phyloP scores from a whole-genome alignment of 2,888 invertebrate species.

The Odontothrips loti region DNA sequence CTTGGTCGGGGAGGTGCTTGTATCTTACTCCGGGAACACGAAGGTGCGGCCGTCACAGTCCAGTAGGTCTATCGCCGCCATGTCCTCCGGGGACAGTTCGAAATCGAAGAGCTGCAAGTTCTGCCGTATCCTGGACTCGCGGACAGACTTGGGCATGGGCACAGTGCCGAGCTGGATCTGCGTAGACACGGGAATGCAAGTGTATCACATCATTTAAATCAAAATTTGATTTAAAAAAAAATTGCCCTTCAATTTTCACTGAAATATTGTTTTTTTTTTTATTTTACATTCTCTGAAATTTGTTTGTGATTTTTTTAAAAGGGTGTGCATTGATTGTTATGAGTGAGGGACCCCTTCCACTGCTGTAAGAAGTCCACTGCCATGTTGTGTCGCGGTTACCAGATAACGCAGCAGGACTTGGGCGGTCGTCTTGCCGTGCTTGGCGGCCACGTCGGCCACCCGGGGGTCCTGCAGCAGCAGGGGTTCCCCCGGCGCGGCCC shows the following conservation, averaged over 20 bases:
- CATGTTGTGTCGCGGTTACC: too few relatives aligned
- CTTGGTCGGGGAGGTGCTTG: too few relatives aligned
- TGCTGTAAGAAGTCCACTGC: too few relatives aligned
- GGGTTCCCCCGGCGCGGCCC: constrained; percentile 69
- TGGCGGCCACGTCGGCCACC: constrained; percentile 57
- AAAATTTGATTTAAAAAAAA: not conserved
- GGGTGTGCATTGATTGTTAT: too few relatives aligned
- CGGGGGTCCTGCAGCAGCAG: constrained; percentile 68
- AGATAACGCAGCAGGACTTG: constrained; percentile 67
- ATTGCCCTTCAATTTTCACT: too few relatives aligned
- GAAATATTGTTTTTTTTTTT: too few relatives aligned
- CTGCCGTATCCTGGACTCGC: constrained; percentile 61
- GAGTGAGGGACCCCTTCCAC: too few relatives aligned
- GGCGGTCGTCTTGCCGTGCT: constrained; percentile 63
- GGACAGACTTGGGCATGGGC: constrained; percentile 81
- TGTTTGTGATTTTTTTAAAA: too few relatives aligned
- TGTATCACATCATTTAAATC: too few relatives aligned
- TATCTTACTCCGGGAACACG: constrained; percentile 58
- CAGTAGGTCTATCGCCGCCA: constrained; percentile 61
- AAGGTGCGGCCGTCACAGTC: constrained; percentile 67
- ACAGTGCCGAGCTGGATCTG: constrained; percentile 64
- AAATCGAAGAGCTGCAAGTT: constrained; percentile 75
- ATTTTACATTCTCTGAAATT: too few relatives aligned
- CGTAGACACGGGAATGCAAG: constrained; percentile 40
- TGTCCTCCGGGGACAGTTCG: constrained; percentile 62